Base-by-base conservation (phyloP, 2,888 invertebrate genomes). In the Tetropium fuscum region DNA sequence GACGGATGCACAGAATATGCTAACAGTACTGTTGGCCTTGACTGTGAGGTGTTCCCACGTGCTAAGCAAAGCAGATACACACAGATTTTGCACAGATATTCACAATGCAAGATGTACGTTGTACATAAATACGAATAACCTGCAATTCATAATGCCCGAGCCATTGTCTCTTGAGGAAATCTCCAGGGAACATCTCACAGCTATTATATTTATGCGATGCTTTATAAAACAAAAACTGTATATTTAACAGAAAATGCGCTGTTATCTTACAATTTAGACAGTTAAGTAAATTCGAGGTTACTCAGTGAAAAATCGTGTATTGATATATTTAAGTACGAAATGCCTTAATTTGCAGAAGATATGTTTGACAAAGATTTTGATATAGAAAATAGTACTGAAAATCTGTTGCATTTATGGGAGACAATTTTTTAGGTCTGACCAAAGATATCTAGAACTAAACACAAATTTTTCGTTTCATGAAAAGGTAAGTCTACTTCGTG, bases 11-110 rank as follows among this genome's bases (percentile, higher is more conserved):
- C 51, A 51, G 40, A 51, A 51, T 64, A 56, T 45, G 54, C 38
- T 63, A 66, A 66, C 66, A 60, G 63, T 61, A 56, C 44, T 10
- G 43, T 32, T 66, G 63, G 53, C 66, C 66, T 66, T 66, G 63
- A 56, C 45, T 60, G 57, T 32, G 34, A 60, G 56, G 63, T 63
- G 53, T 63, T 60, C 63, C 56, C 58, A 59, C 53, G 54, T 60
- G 51, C 63, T 57, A 45, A 16, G 19, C 43, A 32, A 53, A 53
- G 53, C 53, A 57, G 56, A 63, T 59, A 60, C 19, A 44, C 41
- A 53, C 27, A 47, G 53, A 63, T 63, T 63, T 53, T 40, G 36
- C 56, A 55, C 51, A 59, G 63, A 63, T 63, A 63, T 48, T 53
- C 45, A 20, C 40, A 43, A 51, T 19, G 41, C 48, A 36, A 43